Evolutionary conservation across 2,113 vertebrate genomes (phyloP).

Genomic region (Spea multiplicata): DNA sequence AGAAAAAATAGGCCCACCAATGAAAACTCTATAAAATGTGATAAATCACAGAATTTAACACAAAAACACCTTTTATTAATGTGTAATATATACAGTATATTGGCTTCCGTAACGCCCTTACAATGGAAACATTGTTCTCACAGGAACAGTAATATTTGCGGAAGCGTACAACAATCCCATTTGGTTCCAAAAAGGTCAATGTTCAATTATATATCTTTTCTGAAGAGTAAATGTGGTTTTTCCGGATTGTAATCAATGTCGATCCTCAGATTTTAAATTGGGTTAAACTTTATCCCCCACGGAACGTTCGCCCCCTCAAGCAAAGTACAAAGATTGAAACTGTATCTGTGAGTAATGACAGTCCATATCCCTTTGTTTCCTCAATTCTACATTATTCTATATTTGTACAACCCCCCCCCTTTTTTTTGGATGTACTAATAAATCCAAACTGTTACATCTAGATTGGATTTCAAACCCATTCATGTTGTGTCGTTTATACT

Average conservation of each 20-base stretch:
- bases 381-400: conserved; percentile 12
- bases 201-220: neutral
- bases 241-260: conserved; percentile 19
- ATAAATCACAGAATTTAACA: too few species aligned
- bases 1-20: too few species aligned
- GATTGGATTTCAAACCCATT: conserved; percentile 41
- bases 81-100: too few species aligned
- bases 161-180: neutral
- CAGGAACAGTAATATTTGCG: neutral
- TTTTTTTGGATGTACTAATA: conserved; percentile 35
- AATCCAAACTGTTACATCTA: conserved; percentile 25
- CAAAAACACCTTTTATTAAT: too few species aligned
- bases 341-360: conserved; percentile 40
- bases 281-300: conserved; percentile 13
- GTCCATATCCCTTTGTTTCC: conserved; percentile 27
- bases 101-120: neutral
- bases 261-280: conserved; percentile 19
- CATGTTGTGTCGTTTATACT: conserved; percentile 26
- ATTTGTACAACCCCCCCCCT: conserved; percentile 34
- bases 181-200: neutral
- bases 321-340: conserved; percentile 29
- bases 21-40: too few species aligned
- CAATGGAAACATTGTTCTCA: neutral
- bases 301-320: neutral
- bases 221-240: neutral